Percentiles rank a stretch among this genome's conserved stretches.
phyloP scores from a whole-genome alignment of 1,140 invertebrate genomes.

The Proales similis region DNA sequence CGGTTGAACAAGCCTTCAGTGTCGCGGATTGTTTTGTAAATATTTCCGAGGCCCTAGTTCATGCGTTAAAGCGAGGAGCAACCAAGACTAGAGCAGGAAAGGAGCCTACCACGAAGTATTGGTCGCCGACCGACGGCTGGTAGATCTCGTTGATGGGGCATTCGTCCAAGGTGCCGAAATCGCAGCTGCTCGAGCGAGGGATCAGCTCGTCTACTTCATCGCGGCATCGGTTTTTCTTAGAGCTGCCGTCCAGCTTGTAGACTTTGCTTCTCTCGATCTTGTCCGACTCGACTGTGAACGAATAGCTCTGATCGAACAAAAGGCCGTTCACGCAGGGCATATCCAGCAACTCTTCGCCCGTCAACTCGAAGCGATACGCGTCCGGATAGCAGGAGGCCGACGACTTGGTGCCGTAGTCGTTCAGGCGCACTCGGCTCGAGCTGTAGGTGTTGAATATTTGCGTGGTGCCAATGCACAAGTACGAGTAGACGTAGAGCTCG shows the following conservation, averaged over 20 bases:
- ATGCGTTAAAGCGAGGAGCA: neutral
- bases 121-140: conserved; percentile 12
- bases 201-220: conserved; percentile 25
- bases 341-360: conserved; percentile 12
- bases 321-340: conserved; percentile 23
- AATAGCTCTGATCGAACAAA: conserved; percentile 9
- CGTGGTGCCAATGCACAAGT: conserved; percentile 25
- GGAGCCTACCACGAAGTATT: no score
- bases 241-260: conserved; percentile 22
- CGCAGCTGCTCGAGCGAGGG: neutral
- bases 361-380: neutral
- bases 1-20: neutral
- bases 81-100: no score
- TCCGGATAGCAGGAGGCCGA: conserved; percentile 29
- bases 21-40: neutral
- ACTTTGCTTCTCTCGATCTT: neutral
- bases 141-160: conserved; percentile 27
- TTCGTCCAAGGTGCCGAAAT: no score
- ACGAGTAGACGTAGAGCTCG: conserved; percentile 13
- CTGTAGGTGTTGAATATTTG: conserved; percentile 27
- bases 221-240: conserved; percentile 25
- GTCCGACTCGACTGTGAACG: conserved; percentile 18
- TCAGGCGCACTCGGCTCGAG: neutral
- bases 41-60: no score
- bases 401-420: neutral